Percentiles rank a stretch among this genome's conserved stretches.
Evolutionary conservation across 1,140 invertebrate species (phyloP).

Genomic region (Steinernema khuongi): DNA sequence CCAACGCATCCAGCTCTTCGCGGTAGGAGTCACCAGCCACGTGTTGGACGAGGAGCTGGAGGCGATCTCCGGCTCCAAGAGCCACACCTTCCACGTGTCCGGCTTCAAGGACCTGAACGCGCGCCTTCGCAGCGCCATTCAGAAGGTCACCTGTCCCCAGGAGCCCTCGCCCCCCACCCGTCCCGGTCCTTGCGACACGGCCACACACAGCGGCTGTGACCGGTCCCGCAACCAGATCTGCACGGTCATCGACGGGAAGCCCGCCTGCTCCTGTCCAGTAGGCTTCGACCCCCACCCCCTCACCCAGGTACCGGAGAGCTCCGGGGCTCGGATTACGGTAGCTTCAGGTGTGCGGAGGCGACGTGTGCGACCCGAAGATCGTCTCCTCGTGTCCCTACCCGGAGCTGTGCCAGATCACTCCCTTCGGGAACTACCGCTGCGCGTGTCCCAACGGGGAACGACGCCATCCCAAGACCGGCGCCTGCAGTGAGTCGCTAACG

Average conservation of each 20-base stretch:
- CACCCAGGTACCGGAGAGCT: constrained; percentile 27
- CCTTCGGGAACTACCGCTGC: constrained; percentile 54
- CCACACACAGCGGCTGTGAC: constrained; percentile 54
- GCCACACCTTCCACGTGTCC: constrained; percentile 55
- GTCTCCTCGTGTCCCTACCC: constrained; percentile 35
- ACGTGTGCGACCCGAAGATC: constrained; percentile 54
- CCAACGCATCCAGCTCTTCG: constrained; percentile 51
- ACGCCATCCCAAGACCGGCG: constrained; percentile 34
- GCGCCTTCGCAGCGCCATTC: constrained; percentile 51
- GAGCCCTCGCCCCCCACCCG: constrained; percentile 5
- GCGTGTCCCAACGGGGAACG: constrained; percentile 50
- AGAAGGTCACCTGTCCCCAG: constrained; percentile 54
- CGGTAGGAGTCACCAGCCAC: constrained; percentile 58
- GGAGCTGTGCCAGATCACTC: constrained; percentile 45
- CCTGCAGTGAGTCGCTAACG: constrained; percentile 41
- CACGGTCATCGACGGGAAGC: constrained; percentile 34
- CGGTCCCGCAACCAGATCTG: constrained; percentile 53
- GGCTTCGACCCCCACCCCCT: constrained; percentile 52
- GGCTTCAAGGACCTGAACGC: constrained; percentile 58
- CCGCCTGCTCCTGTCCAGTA: constrained; percentile 45
- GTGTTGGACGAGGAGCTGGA: constrained; percentile 55
- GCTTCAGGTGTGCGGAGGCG: constrained; percentile 51
- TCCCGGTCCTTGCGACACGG: constrained; percentile 43
- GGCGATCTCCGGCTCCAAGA: constrained; percentile 51
- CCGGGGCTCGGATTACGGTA: background rate